Percentiles rank a stretch among this genome's conserved stretches.
Conservation (phyloP, 2,797 vertebrate genomes). For the Cyclura pinguis region DNA sequence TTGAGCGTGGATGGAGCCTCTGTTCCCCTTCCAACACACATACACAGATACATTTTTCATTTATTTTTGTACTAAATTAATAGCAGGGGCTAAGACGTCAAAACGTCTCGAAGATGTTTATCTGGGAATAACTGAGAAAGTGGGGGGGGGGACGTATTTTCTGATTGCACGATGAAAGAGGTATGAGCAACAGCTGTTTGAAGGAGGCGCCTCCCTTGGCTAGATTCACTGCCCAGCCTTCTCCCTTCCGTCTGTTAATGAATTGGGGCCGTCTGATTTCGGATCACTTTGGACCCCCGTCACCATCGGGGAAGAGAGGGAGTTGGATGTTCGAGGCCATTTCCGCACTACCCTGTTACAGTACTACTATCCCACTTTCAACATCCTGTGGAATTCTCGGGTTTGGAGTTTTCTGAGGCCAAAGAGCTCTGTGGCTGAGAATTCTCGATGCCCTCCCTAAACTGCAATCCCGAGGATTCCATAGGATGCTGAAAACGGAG, state of each 20-base stretch:
- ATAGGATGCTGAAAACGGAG: too few species aligned
- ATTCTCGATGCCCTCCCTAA: too few species aligned
- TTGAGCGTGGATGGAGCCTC: background rate
- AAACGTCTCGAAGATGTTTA: conserved; percentile 92
- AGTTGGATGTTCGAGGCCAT: too few species aligned
- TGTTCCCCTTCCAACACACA: conserved; percentile 18
- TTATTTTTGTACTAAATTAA: conserved; percentile 86
- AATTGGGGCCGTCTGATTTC: background rate
- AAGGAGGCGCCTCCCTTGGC: conserved; percentile 80
- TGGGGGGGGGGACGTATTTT: conserved; percentile 88
- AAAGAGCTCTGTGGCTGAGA: too few species aligned
- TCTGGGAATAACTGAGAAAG: conserved; percentile 90
- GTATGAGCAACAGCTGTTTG: conserved; percentile 94
- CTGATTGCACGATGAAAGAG: conserved; percentile 93
- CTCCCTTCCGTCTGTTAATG: conserved; percentile 60
- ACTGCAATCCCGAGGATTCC: too few species aligned
- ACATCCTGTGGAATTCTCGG: too few species aligned
- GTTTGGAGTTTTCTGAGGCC: too few species aligned
- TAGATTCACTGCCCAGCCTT: conserved; percentile 76
- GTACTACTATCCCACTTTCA: too few species aligned
- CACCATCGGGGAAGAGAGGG: background rate
- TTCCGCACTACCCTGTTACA: too few species aligned
- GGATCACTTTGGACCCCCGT: conserved; percentile 50
- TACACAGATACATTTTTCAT: background rate
- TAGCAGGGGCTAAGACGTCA: conserved; percentile 91